Percentiles rank a stretch among this genome's conserved stretches.
Evolutionary conservation across 2,113 vertebrate species (phyloP).

Genomic region (Bubalus kerabau): DNA sequence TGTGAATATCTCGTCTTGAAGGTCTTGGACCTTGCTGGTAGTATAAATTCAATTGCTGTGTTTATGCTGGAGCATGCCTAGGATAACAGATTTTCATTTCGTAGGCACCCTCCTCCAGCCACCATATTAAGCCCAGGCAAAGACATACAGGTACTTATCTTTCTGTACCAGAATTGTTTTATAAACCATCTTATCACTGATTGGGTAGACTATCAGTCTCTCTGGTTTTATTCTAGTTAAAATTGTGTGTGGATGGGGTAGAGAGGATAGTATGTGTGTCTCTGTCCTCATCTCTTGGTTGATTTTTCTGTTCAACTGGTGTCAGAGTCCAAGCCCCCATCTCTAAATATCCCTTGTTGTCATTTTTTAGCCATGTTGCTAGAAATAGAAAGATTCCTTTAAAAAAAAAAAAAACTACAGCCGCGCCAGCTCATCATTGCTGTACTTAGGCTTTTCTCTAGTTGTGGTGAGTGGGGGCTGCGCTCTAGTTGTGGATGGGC

Average conservation of each 20-base stretch:
- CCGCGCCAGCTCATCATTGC: accelerated
- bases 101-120: neutral
- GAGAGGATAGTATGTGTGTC: neutral
- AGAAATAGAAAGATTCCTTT: neutral
- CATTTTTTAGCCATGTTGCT: neutral
- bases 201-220: neutral
- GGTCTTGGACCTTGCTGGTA: neutral
- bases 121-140: neutral
- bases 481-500: neutral
- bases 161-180: neutral
- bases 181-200: neutral
- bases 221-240: neutral
- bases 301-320: neutral
- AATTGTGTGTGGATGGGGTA: neutral
- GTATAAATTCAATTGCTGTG: neutral
- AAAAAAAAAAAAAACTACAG: neutral
- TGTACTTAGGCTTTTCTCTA: neutral
- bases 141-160: neutral
- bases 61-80: neutral
- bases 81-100: neutral
- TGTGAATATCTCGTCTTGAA: neutral
- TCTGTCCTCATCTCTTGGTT: neutral
- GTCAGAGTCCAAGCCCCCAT: neutral
- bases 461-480: neutral
- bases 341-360: neutral